Percentiles rank a stretch among this genome's conserved stretches.
phyloP scores from a whole-genome alignment of 2,113 vertebrate species.

The Jacana jacana region DNA sequence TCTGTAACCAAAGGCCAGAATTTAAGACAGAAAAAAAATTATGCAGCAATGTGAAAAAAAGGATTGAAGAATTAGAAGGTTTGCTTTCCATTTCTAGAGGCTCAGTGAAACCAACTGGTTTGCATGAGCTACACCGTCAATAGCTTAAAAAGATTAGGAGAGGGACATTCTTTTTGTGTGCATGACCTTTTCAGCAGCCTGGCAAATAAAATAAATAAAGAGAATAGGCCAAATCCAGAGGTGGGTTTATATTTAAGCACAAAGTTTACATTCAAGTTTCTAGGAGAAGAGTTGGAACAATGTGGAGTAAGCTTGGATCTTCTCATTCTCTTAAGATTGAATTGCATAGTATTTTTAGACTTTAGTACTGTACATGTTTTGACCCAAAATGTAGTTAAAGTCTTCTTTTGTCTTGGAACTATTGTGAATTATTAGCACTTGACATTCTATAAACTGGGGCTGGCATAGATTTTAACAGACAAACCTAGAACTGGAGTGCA shows the following conservation, averaged over 20 bases:
- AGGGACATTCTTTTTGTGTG: neutral
- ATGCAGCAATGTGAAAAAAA: neutral
- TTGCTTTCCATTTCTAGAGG: slow-evolving; percentile 29
- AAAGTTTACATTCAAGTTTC: slow-evolving; percentile 49
- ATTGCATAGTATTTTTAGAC: slow-evolving; percentile 48
- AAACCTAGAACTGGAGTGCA: neutral
- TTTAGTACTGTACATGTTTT: slow-evolving; percentile 40
- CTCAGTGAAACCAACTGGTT: neutral
- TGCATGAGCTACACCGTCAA: neutral
- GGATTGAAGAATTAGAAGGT: neutral
- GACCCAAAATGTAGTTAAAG: slow-evolving; percentile 36
- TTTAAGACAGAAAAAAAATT: neutral
- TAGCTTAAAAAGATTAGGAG: neutral
- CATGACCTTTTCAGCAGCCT: neutral
- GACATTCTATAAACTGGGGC: slow-evolving; percentile 39
- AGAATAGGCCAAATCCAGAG: neutral
- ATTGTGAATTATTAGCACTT: slow-evolving; percentile 46
- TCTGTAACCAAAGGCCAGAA: neutral
- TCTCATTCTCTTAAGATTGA: neutral
- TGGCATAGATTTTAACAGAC: slow-evolving; percentile 3
- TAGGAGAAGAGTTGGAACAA: slow-evolving; percentile 12
- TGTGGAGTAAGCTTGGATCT: slow-evolving; percentile 4
- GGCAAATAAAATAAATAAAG: slow-evolving; percentile 44
- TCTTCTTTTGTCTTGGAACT: slow-evolving; percentile 42
- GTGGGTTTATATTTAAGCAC: slow-evolving; percentile 52